These are phyloP conservation scores for Molossus alvarezi DNA, from an alignment of 2,797 vertebrate species.

Conservation along the genomic window DNA sequence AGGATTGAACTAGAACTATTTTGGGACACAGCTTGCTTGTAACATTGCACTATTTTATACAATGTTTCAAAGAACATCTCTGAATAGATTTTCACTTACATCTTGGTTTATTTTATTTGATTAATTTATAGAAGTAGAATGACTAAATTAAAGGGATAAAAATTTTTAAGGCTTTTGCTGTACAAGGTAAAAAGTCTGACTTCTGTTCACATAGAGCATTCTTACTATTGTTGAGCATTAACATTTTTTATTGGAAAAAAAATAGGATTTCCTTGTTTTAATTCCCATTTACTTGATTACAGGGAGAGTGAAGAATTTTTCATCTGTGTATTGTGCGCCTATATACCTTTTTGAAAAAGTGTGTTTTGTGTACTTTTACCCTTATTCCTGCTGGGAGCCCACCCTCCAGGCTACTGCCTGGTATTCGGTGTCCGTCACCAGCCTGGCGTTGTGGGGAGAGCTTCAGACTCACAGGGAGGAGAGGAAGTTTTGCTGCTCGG, in stretches of 20 bases:
- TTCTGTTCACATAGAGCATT: background rate
- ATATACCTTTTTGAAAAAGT: background rate
- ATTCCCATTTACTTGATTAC: background rate
- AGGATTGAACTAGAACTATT: background rate
- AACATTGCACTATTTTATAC: background rate
- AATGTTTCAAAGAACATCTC: constrained; percentile 38
- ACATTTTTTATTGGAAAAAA: constrained; percentile 5
- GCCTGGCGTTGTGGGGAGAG: background rate
- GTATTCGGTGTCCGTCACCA: background rate
- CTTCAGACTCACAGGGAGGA: background rate
- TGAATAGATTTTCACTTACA: constrained; percentile 9
- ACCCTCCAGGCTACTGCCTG: background rate
- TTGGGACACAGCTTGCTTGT: constrained; percentile 10
- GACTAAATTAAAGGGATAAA: constrained; percentile 54
- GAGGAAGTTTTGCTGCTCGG: background rate
- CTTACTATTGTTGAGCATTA: background rate
- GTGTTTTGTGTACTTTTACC: background rate
- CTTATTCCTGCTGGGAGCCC: background rate
- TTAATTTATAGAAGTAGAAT: constrained; percentile 45
- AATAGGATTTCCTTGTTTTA: constrained; percentile 29
- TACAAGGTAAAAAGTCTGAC: background rate
- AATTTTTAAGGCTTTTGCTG: background rate
- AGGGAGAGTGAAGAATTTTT: background rate
- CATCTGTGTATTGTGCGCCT: background rate
- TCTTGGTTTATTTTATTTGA: constrained; percentile 31